phyloP scores from a whole-genome alignment of 2,797 vertebrate species.

The Arremon aurantiirostris region DNA sequence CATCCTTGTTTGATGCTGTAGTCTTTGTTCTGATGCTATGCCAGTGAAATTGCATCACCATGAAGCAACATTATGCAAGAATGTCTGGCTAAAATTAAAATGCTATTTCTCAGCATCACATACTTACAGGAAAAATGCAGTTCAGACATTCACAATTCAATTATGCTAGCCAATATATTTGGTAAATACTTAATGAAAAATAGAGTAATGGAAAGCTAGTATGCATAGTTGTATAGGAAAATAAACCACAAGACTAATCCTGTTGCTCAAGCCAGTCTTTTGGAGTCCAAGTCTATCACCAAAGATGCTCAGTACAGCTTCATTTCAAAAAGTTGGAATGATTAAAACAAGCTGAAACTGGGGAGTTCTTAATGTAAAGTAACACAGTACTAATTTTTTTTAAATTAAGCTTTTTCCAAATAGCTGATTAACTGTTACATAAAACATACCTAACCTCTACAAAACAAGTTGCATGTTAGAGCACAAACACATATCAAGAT shows the following conservation, averaged over 20 bases:
- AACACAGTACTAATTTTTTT: not conserved
- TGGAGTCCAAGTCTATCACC: not conserved
- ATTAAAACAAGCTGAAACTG: not conserved
- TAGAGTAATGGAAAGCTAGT: not conserved
- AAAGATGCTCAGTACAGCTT: not conserved
- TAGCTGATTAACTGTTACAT: not conserved
- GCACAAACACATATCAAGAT: not conserved
- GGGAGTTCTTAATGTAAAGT: not conserved
- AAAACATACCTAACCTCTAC: not conserved
- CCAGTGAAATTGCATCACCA: conserved; percentile 48
- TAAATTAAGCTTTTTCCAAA: not conserved
- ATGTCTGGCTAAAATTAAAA: conserved; percentile 61
- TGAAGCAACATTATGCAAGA: conserved; percentile 39
- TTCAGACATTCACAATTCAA: conserved; percentile 5
- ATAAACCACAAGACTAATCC: not conserved
- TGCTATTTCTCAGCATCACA: conserved; percentile 47
- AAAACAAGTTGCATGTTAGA: not conserved
- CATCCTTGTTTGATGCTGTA: conserved; percentile 40
- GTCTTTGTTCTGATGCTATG: conserved; percentile 55
- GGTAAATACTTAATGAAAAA: conserved; percentile 27
- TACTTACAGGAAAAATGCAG: conserved; percentile 36
- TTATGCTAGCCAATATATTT: not conserved
- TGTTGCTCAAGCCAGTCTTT: not conserved
- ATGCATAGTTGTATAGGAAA: not conserved
- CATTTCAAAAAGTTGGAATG: not conserved